Conservation (phyloP, 37 sponge, comb jelly and placozoan species). For the Crambe crambe region DNA sequence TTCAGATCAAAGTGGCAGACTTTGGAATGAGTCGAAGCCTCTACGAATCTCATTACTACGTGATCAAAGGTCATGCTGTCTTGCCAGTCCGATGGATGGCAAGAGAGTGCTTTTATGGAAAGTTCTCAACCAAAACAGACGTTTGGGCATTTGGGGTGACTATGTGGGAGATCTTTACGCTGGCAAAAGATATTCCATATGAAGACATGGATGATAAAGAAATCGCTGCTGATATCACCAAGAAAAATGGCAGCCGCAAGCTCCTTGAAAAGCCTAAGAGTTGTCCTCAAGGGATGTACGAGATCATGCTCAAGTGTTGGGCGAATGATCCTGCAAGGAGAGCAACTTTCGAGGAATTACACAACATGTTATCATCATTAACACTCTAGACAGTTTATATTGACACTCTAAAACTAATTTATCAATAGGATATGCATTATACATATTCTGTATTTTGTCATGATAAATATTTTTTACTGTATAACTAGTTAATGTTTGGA, state of each 20-base stretch:
- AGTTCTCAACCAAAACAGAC: conserved; percentile 81
- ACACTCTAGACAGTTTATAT: too few species aligned
- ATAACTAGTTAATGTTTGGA: too few species aligned
- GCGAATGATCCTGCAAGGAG: neutral
- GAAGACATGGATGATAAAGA: conserved; percentile 69
- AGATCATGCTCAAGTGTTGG: conserved; percentile 40
- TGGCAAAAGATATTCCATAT: conserved; percentile 63
- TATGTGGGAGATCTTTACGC: conserved; percentile 85
- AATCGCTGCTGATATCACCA: conserved; percentile 63
- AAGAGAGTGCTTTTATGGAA: conserved; percentile 80
- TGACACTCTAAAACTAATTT: too few species aligned
- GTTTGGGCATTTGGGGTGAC: conserved; percentile 85
- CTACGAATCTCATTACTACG: conserved; percentile 67
- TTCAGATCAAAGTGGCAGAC: conserved; percentile 74
- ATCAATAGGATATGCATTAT: too few species aligned
- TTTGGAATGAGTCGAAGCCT: conserved; percentile 84
- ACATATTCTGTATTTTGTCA: too few species aligned
- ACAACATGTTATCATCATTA: neutral
- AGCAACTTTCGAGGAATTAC: neutral
- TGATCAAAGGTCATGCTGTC: conserved; percentile 41
- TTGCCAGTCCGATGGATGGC: conserved; percentile 88
- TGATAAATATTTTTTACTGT: too few species aligned
- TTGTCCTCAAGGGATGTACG: conserved; percentile 57
- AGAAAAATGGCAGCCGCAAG: conserved; percentile 6
- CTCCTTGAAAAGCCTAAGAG: conserved; percentile 37